Base-by-base conservation (phyloP, 1,140 invertebrate genomes). In the Brachionus paranguensis region DNA sequence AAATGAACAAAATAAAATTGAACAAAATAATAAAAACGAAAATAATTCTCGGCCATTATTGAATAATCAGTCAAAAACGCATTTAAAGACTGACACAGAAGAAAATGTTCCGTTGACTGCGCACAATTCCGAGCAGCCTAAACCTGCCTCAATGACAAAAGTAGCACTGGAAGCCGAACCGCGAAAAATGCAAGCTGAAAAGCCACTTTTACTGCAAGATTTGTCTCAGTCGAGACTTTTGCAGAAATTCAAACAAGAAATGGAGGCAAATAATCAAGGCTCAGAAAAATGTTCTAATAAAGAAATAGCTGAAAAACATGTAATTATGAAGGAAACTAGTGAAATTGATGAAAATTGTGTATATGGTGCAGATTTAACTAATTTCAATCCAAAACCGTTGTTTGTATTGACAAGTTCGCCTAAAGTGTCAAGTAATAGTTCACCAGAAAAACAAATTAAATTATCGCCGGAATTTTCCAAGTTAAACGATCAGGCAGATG, bases 111-210 rank as follows among this genome's bases (percentile, higher is more conserved):
- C 41, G 0, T 37, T 47, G 14, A 33, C 60, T 8, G 12, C 20
- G 12, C 7, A 20, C 29, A 47, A 27, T n/a, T 37, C 29, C 11
- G 37, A 81, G 4, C 33, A 43, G n/a, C 7, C 53, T 5, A 60
- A 81, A 29, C 50, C 50, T 11, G 12, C 10, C 2, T 17, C 20
- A 33, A 68, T 37, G 37, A 81, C 53, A 37, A 45, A 10, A 12
- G 45, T 76, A 11, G 33, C 53, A 1, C 45, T 81, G 8, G 78
- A 81, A 24, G 53, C 53, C 7, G 78, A 81, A 64, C 50, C 78
- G 8, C 20, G 78, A 4, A 81, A 81, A 64, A 81, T 81, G 78
- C 78, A 65, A 41, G 78, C 78, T 6, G 78, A 81, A 81, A 24
- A 55, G 17, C 78, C 78, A 14, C 17, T 47, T 45, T 27, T 81